Percentiles rank a stretch among this genome's conserved stretches.
Evolutionary conservation across 2,888 invertebrate genomes (phyloP).

Genomic region (Doris montereyensis): DNA sequence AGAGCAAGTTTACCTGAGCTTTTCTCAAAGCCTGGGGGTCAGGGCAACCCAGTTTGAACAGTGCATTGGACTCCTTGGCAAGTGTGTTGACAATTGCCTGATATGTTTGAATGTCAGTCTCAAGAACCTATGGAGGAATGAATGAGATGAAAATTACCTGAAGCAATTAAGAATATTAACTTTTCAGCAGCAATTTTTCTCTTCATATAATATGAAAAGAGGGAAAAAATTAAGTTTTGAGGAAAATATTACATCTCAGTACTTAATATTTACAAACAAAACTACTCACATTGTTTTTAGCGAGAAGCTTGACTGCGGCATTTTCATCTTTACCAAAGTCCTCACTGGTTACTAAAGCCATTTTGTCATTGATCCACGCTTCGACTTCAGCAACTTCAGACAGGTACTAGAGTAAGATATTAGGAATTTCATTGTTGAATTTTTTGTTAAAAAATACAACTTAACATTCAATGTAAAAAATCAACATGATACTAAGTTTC

Average conservation of each 20-base stretch:
- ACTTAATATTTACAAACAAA: no score
- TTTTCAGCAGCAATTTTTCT: no score
- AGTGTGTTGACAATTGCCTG: slow-evolving; percentile 67
- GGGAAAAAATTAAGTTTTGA: no score
- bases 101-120: slow-evolving; percentile 70
- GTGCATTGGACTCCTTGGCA: slow-evolving; percentile 62
- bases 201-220: no score
- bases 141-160: neutral
- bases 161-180: no score
- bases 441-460: neutral
- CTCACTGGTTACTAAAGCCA: slow-evolving; percentile 87
- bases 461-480: neutral
- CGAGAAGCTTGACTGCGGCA: slow-evolving; percentile 91
- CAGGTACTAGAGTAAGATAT: slow-evolving; percentile 81
- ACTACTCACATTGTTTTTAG: slow-evolving; percentile 90
- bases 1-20: slow-evolving; percentile 68
- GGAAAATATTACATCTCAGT: no score
- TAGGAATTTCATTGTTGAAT: neutral
- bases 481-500: neutral
- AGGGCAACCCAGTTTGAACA: slow-evolving; percentile 83
- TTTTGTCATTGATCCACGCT: slow-evolving; percentile 96
- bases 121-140: slow-evolving; percentile 78
- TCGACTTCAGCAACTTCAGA: slow-evolving; percentile 97
- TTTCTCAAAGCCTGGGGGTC: slow-evolving; percentile 76
- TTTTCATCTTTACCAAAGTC: slow-evolving; percentile 96